These are phyloP conservation scores for Thymelicus sylvestris DNA, from an alignment of 2,888 invertebrate genomes.

Conservation along the genomic window DNA sequence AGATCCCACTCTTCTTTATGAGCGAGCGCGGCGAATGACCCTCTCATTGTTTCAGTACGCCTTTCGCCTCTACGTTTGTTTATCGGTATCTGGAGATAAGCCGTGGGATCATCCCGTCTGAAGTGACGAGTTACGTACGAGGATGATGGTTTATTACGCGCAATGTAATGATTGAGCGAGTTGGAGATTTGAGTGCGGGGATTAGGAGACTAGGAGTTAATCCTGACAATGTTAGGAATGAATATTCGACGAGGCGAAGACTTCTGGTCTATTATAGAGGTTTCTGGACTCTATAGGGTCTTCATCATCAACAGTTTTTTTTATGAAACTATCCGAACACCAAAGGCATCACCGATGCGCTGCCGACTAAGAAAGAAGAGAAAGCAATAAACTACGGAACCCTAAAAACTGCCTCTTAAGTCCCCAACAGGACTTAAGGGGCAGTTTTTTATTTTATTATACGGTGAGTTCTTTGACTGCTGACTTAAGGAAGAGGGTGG, in stretches of 20 bases:
- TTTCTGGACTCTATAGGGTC: too few relatives aligned
- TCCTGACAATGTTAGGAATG: not conserved
- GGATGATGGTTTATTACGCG: not conserved
- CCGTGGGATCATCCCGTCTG: slow-evolving; percentile 13
- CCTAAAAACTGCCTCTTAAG: too few relatives aligned
- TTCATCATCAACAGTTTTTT: too few relatives aligned
- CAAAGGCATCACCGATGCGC: too few relatives aligned
- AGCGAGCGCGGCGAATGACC: slow-evolving; percentile 2
- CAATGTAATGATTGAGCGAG: slow-evolving; percentile 2
- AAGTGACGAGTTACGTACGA: slow-evolving; percentile 17
- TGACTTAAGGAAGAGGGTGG: too few relatives aligned
- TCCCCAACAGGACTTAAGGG: too few relatives aligned
- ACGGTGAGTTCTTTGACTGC: too few relatives aligned
- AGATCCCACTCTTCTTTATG: slow-evolving; percentile 25
- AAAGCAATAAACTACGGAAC: too few relatives aligned
- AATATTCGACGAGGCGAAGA: not conserved
- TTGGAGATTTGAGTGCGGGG: slow-evolving; percentile 2
- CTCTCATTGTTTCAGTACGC: slow-evolving; percentile 24
- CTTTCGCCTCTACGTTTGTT: slow-evolving; percentile 13
- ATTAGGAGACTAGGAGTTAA: not conserved
- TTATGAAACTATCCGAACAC: too few relatives aligned
- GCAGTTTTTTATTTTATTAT: too few relatives aligned
- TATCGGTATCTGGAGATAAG: slow-evolving; percentile 26
- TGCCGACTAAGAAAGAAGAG: too few relatives aligned
- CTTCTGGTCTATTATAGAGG: too few relatives aligned